These are phyloP conservation scores for Tragelaphus imberbis DNA, from an alignment of 2,113 vertebrate species.

Conservation along the genomic window DNA sequence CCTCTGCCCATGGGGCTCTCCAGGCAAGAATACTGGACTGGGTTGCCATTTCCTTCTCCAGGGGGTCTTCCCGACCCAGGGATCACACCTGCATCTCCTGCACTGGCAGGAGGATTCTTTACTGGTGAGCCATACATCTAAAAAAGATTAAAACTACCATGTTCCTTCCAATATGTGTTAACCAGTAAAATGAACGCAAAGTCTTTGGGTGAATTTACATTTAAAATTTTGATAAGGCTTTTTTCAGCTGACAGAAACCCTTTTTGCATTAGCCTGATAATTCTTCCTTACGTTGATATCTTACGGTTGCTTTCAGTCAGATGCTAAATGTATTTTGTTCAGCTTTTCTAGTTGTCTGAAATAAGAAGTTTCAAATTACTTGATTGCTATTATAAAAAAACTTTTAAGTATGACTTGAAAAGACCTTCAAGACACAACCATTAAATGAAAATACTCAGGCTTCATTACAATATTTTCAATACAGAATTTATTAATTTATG, in stretches of 20 bases:
- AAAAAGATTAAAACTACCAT: neutral
- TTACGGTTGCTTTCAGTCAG: neutral
- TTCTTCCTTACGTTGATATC: neutral
- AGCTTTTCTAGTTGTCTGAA: neutral
- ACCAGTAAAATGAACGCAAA: neutral
- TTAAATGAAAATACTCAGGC: neutral
- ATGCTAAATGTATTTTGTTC: neutral
- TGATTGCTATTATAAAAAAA: neutral
- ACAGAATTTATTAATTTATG: neutral
- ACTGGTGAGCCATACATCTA: neutral
- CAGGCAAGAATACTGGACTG: neutral
- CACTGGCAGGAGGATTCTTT: neutral
- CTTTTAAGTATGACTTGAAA: neutral
- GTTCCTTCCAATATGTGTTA: neutral
- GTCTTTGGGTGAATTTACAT: neutral
- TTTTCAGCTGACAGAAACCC: neutral
- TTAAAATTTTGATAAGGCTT: neutral
- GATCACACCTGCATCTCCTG: neutral
- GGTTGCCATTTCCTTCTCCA: neutral
- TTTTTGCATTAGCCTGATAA: neutral
- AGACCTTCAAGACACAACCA: neutral
- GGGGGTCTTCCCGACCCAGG: neutral
- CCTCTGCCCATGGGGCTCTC: neutral
- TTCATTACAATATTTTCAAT: neutral
- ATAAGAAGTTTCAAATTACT: neutral